A percentile compares a stretch with the other conserved stretches of the same genome.
Evolutionary conservation across 2,113 vertebrate species (phyloP).

Genomic region (Scomber colias): DNA sequence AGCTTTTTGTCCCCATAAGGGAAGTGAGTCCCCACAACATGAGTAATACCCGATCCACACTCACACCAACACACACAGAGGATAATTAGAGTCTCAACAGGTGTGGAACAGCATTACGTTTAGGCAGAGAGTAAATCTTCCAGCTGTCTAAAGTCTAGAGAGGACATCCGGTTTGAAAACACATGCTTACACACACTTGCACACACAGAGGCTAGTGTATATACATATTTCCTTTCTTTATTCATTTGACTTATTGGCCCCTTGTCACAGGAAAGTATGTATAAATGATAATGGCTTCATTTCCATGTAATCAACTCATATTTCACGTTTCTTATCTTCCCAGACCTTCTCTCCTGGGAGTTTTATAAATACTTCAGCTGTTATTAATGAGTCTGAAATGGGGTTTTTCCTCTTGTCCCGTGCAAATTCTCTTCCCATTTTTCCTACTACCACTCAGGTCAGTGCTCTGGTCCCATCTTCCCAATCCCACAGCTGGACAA

Average conservation of each 20-base stretch:
- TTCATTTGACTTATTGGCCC: conserved; percentile 61
- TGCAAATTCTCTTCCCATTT: conserved; percentile 21
- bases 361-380: conserved; percentile 58
- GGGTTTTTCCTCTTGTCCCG: conserved; percentile 36
- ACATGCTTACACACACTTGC: conserved; percentile 7
- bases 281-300: conserved; percentile 48
- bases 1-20: too few relatives aligned
- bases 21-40: too few relatives aligned
- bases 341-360: conserved; percentile 41
- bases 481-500: conserved; percentile 56
- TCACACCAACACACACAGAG: neutral
- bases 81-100: conserved; percentile 39
- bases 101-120: conserved; percentile 54
- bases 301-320: conserved; percentile 56
- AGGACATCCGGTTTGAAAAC: conserved; percentile 35
- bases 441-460: conserved; percentile 36
- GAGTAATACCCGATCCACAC: too few relatives aligned
- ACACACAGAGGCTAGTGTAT: neutral
- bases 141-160: conserved; percentile 73
- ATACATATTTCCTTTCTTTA: conserved; percentile 40
- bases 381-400: conserved; percentile 68
- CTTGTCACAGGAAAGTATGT: conserved; percentile 39
- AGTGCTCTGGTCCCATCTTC: neutral
- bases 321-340: conserved; percentile 59
- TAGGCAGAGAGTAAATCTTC: conserved; percentile 52